These are phyloP conservation scores for Macrosteles quadrilineatus DNA, from an alignment of 1,140 invertebrate species.

Conservation along the genomic window DNA sequence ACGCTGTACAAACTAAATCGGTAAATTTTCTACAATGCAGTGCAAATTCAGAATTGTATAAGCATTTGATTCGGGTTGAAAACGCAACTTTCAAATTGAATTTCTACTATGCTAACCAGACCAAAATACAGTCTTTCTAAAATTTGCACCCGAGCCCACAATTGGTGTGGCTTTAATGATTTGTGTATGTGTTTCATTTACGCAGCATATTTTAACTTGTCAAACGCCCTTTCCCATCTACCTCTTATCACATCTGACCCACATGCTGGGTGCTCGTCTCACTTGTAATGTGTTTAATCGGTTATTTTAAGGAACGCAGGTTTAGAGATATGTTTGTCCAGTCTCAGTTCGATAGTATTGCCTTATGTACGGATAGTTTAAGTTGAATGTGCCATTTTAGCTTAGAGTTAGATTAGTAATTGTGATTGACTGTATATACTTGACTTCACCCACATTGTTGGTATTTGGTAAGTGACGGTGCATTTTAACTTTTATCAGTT, in stretches of 20 bases:
- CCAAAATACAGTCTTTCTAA: no score
- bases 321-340: neutral
- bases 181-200: neutral
- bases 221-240: neutral
- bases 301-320: neutral
- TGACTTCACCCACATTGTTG: neutral
- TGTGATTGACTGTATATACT: slow-evolving; percentile 4
- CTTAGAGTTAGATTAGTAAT: neutral
- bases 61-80: no score
- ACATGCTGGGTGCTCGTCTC: neutral
- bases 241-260: neutral
- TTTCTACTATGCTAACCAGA: no score
- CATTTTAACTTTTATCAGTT: neutral
- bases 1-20: no score
- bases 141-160: no score
- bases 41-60: no score
- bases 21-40: no score
- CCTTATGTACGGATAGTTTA: neutral
- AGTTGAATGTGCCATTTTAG: slow-evolving; percentile 2
- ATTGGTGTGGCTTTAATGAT: no score
- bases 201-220: neutral
- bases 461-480: neutral
- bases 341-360: neutral
- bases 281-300: neutral
- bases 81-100: no score